Evolutionary conservation across 37 sponge, comb jelly and placozoan species (phyloP).

Genomic region (Chondrosia reniformis): DNA sequence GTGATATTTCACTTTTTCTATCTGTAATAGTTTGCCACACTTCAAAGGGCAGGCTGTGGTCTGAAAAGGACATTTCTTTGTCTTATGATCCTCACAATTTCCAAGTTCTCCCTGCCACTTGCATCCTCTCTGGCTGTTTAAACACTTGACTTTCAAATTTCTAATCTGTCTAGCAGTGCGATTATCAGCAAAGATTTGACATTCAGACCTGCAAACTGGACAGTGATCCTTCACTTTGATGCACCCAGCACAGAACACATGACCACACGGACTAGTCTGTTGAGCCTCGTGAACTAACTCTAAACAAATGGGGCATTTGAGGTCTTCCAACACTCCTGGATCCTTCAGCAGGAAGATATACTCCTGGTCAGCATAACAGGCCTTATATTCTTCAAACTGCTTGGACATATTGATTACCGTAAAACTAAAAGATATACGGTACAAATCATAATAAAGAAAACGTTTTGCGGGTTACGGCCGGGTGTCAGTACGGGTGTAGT

Average conservation of each 20-base stretch:
- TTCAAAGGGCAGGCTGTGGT: background rate
- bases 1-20: background rate
- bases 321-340: too few relatives aligned
- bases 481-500: too few relatives aligned
- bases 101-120: slow-evolving; percentile 27
- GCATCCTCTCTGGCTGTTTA: slow-evolving; percentile 18
- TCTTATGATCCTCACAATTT: background rate
- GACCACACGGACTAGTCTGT: slow-evolving; percentile 8
- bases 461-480: too few relatives aligned
- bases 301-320: slow-evolving; percentile 2
- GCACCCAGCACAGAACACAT: background rate
- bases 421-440: too few relatives aligned
- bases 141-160: slow-evolving; percentile 20
- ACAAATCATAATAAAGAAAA: too few relatives aligned
- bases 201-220: background rate
- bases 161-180: background rate
- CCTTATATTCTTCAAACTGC: too few relatives aligned
- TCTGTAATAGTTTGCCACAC: background rate
- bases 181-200: background rate
- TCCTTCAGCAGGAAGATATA: too few relatives aligned
- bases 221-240: background rate
- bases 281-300: background rate
- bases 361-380: too few relatives aligned
- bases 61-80: background rate
- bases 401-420: too few relatives aligned